Evolutionary conservation across 2,113 vertebrate species (phyloP).

Genomic region (Vidua chalybeata): DNA sequence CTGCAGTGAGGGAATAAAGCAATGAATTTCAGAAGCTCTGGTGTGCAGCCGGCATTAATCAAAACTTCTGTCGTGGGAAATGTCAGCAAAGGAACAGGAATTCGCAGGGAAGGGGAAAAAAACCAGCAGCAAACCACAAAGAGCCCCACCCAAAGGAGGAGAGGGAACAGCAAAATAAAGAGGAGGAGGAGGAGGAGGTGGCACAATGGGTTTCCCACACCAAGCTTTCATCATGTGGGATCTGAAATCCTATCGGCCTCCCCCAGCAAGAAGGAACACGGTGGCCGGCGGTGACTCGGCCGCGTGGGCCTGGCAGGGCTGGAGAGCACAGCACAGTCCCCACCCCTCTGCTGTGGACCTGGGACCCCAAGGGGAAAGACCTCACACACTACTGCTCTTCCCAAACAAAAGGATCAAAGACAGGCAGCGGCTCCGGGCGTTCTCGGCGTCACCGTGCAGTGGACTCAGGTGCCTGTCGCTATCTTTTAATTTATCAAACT

Average conservation of each 20-base stretch:
- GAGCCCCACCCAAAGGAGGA: constrained; percentile 16
- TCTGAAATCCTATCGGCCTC: background rate
- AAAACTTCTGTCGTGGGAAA: constrained; percentile 51
- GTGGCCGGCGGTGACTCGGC: background rate
- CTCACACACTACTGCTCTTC: background rate
- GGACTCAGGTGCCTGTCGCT: background rate
- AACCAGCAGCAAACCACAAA: background rate
- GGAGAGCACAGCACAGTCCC: background rate
- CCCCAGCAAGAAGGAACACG: background rate
- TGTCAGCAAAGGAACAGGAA: constrained; percentile 40
- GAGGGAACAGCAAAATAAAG: background rate
- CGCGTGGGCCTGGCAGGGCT: background rate
- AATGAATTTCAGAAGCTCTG: constrained; percentile 62
- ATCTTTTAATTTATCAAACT: constrained; percentile 50
- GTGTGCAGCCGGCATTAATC: constrained; percentile 56
- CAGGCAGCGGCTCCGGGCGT: background rate
- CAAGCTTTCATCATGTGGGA: background rate
- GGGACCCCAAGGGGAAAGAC: background rate
- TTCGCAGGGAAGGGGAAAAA: background rate
- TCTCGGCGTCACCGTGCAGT: background rate
- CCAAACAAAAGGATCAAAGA: background rate
- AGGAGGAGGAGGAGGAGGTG: background rate
- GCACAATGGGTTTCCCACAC: constrained; percentile 32
- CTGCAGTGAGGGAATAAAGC: constrained; percentile 61
- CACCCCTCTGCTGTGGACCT: background rate